A percentile compares a stretch with the other conserved stretches of the same genome.
Conservation (phyloP, 2,888 invertebrate genomes). For the Noctua comes region DNA sequence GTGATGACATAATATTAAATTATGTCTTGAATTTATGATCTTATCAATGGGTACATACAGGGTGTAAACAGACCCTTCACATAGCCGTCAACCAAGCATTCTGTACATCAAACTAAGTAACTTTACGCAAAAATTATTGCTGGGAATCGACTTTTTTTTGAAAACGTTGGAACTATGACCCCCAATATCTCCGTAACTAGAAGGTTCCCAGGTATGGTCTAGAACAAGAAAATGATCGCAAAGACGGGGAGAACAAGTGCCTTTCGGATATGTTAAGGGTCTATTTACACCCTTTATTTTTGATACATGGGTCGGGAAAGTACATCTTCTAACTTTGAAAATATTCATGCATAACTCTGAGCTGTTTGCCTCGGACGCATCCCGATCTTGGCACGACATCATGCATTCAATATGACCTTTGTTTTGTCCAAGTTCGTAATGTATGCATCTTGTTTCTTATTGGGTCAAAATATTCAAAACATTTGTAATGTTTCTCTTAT, state of each 20-base stretch:
- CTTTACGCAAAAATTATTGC: no score
- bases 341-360: constrained; percentile 33
- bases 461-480: neutral
- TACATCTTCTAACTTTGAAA: constrained; percentile 6
- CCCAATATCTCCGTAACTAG: no score
- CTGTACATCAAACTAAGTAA: no score
- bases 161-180: no score
- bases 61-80: no score
- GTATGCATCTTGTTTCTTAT: constrained; percentile 24
- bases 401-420: constrained; percentile 56
- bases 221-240: no score
- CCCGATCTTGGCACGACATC: constrained; percentile 66
- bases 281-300: no score
- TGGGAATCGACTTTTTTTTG: no score
- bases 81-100: no score
- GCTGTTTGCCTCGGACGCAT: constrained; percentile 20
- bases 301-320: neutral
- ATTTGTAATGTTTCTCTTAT: neutral
- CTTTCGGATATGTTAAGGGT: no score
- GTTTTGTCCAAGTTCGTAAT: constrained; percentile 24
- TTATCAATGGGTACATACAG: neutral
- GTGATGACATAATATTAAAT: neutral
- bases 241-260: no score
- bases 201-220: no score
- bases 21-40: neutral